A percentile compares a stretch with the other conserved stretches of the same genome.
phyloP scores from a whole-genome alignment of 2,888 invertebrate genomes.

The Salpingus planirostris region DNA sequence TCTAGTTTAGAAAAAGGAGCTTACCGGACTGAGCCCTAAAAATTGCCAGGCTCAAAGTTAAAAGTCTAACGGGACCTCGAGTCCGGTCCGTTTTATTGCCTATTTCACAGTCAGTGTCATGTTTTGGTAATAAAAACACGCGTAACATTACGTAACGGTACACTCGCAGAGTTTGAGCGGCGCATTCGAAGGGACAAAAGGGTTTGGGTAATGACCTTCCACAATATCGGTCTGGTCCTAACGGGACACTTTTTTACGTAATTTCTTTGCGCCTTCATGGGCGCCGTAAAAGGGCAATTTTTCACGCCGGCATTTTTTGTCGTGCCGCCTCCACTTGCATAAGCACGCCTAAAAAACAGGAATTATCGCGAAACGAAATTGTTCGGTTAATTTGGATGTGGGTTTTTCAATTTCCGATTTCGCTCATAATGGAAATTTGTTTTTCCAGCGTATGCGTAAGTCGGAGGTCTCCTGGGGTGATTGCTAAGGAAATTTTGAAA shows the following conservation, averaged over 20 bases:
- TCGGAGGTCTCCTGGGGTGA: no score
- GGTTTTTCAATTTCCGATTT: no score
- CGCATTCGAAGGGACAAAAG: constrained; percentile 23
- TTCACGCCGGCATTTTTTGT: no score
- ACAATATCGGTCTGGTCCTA: constrained; percentile 23
- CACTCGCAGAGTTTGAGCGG: constrained; percentile 18
- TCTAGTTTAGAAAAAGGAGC: constrained; percentile 5
- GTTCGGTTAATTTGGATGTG: no score
- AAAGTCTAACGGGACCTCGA: constrained; percentile 32
- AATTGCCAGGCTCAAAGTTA: constrained; percentile 17
- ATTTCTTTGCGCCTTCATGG: constrained; percentile 20
- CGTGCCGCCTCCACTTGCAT: no score
- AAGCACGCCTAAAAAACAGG: no score
- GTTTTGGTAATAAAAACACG: constrained; percentile 39
- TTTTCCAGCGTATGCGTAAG: no score
- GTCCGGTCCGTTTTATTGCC: constrained; percentile 36
- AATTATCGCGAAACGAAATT: no score
- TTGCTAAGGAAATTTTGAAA: no score
- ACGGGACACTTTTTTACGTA: constrained; percentile 26
- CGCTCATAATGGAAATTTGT: no score
- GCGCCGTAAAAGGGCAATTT: background rate
- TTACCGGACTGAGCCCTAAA: constrained; percentile 9
- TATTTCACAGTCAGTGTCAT: constrained; percentile 35
- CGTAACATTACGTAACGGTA: constrained; percentile 38
- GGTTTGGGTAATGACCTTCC: constrained; percentile 26